These are phyloP conservation scores for Aspiorhynchus laticeps DNA, from an alignment of 2,113 vertebrate species.

Conservation along the genomic window DNA sequence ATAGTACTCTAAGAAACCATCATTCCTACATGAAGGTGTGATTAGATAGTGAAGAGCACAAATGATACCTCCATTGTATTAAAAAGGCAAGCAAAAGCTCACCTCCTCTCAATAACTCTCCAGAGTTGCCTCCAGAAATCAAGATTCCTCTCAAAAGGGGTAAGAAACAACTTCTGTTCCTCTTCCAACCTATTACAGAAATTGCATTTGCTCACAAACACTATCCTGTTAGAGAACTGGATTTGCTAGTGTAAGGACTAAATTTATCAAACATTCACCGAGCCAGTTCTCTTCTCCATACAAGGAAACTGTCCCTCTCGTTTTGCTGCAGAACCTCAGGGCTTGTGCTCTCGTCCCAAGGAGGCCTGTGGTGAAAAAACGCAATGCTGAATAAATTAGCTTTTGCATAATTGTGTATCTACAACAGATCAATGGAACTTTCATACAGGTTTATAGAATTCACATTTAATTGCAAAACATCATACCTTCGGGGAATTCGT, in stretches of 20 bases:
- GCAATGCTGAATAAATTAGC: not conserved
- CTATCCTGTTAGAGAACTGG: not conserved
- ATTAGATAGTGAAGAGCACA: not conserved
- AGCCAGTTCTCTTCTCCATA: conserved; percentile 90
- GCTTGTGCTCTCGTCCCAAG: conserved; percentile 88
- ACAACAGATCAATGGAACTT: not conserved
- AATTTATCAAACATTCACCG: conserved; percentile 72
- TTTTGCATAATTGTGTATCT: not conserved
- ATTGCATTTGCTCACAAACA: conserved; percentile 15
- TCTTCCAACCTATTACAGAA: conserved; percentile 83
- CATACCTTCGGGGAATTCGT: conserved; percentile 87
- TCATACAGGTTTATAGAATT: not conserved
- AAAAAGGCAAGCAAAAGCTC: conserved; percentile 10
- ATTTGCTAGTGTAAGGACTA: not conserved
- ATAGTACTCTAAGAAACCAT: not conserved
- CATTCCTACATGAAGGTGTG: not conserved
- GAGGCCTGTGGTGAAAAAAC: conserved; percentile 74
- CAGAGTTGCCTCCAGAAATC: conserved; percentile 98
- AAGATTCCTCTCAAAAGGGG: conserved; percentile 95
- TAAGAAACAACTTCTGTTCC: conserved; percentile 90
- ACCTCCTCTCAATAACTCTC: conserved; percentile 98
- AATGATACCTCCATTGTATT: not conserved
- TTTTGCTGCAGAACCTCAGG: conserved; percentile 84
- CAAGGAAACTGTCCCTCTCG: conserved; percentile 90
- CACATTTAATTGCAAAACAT: not conserved